phyloP scores from a whole-genome alignment of 2,888 invertebrate species.

The Papilio elwesi region DNA sequence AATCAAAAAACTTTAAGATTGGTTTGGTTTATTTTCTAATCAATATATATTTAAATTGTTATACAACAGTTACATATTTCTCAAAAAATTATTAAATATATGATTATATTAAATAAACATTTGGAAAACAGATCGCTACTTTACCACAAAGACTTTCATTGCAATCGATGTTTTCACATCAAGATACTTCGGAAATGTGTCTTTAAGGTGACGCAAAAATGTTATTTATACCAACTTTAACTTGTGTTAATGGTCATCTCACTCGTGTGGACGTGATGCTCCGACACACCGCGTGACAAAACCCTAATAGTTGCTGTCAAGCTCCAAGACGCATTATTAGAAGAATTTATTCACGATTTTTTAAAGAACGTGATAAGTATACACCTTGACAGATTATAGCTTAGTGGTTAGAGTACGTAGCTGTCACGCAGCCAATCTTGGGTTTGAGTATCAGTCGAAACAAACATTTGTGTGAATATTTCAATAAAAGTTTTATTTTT shows the following conservation, averaged over 20 bases:
- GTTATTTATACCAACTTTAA: conserved; percentile 71
- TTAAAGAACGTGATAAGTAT: conserved; percentile 21
- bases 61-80: conserved; percentile 2
- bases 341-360: conserved; percentile 39
- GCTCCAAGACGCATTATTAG: conserved; percentile 49
- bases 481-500: no score
- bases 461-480: no score
- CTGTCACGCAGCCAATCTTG: no score
- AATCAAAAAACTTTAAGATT: conserved; percentile 45
- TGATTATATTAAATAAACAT: not conserved
- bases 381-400: not conserved
- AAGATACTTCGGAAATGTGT: conserved; percentile 64
- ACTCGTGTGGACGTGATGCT: conserved; percentile 66
- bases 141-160: conserved; percentile 68
- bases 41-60: not conserved
- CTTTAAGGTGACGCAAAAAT: conserved; percentile 56
- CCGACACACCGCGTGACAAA: conserved; percentile 71
- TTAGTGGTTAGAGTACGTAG: not conserved
- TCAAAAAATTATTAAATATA: not conserved
- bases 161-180: conserved; percentile 57
- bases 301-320: conserved; percentile 74
- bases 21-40: conserved; percentile 15
- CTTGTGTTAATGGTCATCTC: conserved; percentile 63
- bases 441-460: no score
- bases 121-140: no score